These are phyloP conservation scores for Anodontia alba DNA, from an alignment of 2,888 invertebrate genomes.

Conservation along the genomic window DNA sequence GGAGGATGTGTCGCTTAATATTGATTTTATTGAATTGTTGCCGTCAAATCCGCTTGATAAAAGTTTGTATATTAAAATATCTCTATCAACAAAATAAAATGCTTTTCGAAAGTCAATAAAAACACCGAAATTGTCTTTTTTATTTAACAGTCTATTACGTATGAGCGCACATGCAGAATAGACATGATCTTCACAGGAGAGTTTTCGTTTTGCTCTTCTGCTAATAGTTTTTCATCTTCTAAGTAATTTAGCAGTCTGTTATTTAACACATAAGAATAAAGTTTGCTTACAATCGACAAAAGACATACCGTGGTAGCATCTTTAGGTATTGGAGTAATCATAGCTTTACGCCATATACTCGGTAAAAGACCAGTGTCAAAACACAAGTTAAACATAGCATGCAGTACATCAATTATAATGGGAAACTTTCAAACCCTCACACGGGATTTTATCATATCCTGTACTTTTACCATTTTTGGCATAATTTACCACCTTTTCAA, in stretches of 20 bases:
- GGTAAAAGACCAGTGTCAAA: conserved; percentile 19
- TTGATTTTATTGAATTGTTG: conserved; percentile 18
- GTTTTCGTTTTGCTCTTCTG: conserved; percentile 1
- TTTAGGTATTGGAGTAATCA: conserved; percentile 17
- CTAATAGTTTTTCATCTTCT: not conserved
- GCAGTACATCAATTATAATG: conserved; percentile 16
- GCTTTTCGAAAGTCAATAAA: conserved; percentile 28
- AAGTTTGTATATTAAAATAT: conserved; percentile 25
- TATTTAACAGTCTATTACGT: not conserved
- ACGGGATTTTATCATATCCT: conserved; percentile 20
- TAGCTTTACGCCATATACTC: conserved; percentile 8
- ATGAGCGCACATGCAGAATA: not conserved
- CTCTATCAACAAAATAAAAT: conserved; percentile 24
- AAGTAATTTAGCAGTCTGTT: no score
- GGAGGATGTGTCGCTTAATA: not conserved
- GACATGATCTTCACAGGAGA: conserved; percentile 6
- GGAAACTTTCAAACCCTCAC: conserved; percentile 17
- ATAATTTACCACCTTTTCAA: no score
- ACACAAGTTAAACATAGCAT: conserved; percentile 1
- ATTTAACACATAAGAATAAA: conserved; percentile 15
- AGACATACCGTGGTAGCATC: not conserved
- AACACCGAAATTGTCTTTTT: conserved; percentile 20
- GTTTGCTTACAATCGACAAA: conserved; percentile 12
- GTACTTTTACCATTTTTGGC: conserved; percentile 1
- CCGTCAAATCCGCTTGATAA: conserved; percentile 16